Conservation (phyloP, 2,797 vertebrate species). For the Artibeus jamaicensis region DNA sequence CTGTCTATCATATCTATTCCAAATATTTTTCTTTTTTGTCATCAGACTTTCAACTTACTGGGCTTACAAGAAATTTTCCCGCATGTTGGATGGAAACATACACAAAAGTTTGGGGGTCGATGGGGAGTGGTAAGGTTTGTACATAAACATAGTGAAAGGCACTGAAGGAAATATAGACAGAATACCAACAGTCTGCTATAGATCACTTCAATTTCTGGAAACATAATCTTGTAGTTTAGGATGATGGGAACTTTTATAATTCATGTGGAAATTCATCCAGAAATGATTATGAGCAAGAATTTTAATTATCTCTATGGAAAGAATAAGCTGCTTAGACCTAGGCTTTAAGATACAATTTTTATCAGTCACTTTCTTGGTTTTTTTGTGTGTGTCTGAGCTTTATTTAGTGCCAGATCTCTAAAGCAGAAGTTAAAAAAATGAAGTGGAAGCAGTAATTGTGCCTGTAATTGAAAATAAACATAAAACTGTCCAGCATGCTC, state of each 20-base stretch:
- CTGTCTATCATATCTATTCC: background rate
- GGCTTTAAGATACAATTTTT: constrained; percentile 5
- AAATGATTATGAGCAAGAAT: background rate
- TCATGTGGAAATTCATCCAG: background rate
- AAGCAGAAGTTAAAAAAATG: constrained; percentile 42
- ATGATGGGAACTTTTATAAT: background rate
- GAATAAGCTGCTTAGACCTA: constrained; percentile 15
- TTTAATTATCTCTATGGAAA: background rate
- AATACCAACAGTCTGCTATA: background rate
- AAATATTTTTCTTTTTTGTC: constrained; percentile 15
- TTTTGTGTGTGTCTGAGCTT: constrained; percentile 13
- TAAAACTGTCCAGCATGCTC: background rate
- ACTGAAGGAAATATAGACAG: background rate
- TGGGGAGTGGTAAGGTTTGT: background rate
- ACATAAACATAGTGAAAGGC: background rate
- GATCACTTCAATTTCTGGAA: background rate
- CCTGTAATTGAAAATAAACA: constrained; percentile 27
- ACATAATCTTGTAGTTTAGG: background rate
- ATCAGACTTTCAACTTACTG: background rate
- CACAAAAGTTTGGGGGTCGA: background rate
- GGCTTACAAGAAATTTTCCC: background rate
- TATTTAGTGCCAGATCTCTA: background rate
- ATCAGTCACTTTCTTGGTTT: constrained; percentile 39
- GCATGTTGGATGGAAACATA: background rate
- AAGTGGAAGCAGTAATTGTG: constrained; percentile 8